Conservation (phyloP, 2,888 invertebrate species). For the Drosophila hamatofila region DNA sequence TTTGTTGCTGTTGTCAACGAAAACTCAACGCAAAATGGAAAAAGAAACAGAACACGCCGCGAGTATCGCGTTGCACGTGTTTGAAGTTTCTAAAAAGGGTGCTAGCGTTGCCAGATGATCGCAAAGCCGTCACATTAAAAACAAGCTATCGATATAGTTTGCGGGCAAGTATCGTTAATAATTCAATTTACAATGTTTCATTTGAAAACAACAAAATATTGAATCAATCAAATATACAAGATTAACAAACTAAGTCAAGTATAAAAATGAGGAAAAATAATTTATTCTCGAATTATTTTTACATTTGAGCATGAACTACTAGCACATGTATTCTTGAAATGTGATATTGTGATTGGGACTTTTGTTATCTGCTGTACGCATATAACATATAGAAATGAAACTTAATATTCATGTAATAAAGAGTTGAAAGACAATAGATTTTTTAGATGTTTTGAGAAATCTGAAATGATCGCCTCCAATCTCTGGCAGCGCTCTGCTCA, state of each 20-base stretch:
- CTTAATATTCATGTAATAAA: background rate
- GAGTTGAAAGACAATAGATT: background rate
- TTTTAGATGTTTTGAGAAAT: background rate
- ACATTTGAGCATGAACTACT: too few species aligned
- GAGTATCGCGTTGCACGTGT: constrained; percentile 54
- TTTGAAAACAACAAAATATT: background rate
- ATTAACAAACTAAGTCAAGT: background rate
- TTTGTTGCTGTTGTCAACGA: constrained; percentile 85
- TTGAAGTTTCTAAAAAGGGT: constrained; percentile 28
- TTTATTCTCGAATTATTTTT: background rate
- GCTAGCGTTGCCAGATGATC: constrained; percentile 40
- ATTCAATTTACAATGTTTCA: background rate
- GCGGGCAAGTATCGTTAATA: background rate
- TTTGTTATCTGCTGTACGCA: background rate
- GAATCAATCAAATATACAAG: background rate
- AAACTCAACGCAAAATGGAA: constrained; percentile 21
- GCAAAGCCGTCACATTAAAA: background rate
- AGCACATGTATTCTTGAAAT: too few species aligned
- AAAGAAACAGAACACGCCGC: constrained; percentile 51
- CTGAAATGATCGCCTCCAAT: background rate
- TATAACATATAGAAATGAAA: background rate
- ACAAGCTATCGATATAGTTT: background rate
- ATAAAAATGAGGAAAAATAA: background rate
- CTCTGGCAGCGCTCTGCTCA: background rate
- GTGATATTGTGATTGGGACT: too few species aligned